These are phyloP conservation scores for Apotomis turbidana DNA, from an alignment of 2,888 invertebrate genomes.

Conservation along the genomic window DNA sequence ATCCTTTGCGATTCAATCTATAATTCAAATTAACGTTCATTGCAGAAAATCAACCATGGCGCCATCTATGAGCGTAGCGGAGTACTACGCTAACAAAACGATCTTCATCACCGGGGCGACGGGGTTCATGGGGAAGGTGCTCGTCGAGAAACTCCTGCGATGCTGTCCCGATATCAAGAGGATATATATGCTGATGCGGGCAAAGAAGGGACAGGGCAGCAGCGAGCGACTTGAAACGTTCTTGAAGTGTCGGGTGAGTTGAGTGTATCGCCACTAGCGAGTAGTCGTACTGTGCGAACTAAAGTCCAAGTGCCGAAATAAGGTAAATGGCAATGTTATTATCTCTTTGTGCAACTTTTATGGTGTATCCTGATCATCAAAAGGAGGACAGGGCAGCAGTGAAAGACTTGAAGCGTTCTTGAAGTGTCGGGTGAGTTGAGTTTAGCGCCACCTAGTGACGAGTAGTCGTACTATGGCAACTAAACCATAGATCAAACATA, in stretches of 20 bases:
- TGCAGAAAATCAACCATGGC: constrained; percentile 55
- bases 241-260: constrained; percentile 71
- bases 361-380: no score
- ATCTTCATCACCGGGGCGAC: constrained; percentile 93
- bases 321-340: no score
- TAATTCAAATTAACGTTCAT: not conserved
- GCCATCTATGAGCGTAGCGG: constrained; percentile 72
- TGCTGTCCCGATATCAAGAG: constrained; percentile 87
- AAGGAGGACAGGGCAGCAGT: no score
- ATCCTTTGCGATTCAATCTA: no score
- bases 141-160: constrained; percentile 90
- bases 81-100: constrained; percentile 84
- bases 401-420: no score
- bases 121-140: constrained; percentile 93
- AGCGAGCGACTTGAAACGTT: constrained; percentile 85
- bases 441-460: no score
- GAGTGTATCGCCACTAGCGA: constrained; percentile 50
- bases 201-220: constrained; percentile 87
- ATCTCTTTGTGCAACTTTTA: no score
- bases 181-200: constrained; percentile 89
- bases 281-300: constrained; percentile 10
- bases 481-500: no score
- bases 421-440: no score
- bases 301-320: no score
- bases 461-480: no score